Percentiles rank a stretch among this genome's conserved stretches.
phyloP scores from a whole-genome alignment of 2,888 invertebrate species.

The Heliconius cydno region DNA sequence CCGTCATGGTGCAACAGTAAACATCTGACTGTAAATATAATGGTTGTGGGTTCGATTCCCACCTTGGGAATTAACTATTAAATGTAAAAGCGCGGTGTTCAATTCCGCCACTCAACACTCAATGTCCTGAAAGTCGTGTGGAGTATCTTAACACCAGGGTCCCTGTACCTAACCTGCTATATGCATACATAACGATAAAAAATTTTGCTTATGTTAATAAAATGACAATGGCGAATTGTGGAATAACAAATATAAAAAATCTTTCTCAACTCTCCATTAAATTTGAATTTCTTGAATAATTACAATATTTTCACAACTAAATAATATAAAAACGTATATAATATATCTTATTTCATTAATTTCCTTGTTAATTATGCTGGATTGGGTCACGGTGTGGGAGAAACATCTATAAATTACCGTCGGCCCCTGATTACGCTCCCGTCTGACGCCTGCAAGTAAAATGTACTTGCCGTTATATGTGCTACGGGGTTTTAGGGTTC shows the following conservation, averaged over 20 bases:
- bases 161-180: too few species aligned
- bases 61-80: background rate
- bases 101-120: background rate
- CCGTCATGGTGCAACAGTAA: background rate
- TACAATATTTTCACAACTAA: too few species aligned
- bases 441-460: constrained; percentile 35
- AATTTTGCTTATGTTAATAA: too few species aligned
- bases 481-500: background rate
- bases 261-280: too few species aligned
- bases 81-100: background rate
- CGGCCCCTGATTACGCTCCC: constrained; percentile 35
- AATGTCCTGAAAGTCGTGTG: background rate
- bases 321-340: background rate
- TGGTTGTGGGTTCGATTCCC: background rate
- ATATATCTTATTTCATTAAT: background rate
- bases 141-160: too few species aligned
- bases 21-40: background rate
- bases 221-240: too few species aligned
- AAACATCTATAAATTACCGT: constrained; percentile 37
- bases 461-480: constrained; percentile 25
- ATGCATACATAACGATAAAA: too few species aligned
- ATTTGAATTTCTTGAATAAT: too few species aligned
- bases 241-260: too few species aligned
- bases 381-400: constrained; percentile 4
- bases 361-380: constrained; percentile 33